Base-by-base conservation (phyloP, 2,888 invertebrate species). In the Dolomedes plantarius region DNA sequence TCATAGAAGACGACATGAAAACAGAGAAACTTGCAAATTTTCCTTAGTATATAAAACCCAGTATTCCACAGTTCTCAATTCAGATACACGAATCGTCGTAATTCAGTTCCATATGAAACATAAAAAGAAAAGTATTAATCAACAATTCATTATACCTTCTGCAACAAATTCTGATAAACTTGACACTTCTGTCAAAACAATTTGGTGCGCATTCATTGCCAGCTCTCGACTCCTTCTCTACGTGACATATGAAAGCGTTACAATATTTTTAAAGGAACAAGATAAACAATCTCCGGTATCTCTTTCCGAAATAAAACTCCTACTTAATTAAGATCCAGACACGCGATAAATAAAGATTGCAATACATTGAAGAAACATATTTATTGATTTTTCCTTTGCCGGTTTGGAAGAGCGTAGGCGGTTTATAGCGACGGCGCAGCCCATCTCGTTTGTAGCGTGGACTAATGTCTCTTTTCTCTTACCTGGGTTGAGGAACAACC, bases 271-370 rank as follows among this genome's bases (percentile, higher is more conserved):
- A 56, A 23, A 56, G 56, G 36, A 9, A 36, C 5, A 23, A 23
- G 56, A 23, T 56, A 56, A 56, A 56, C 23, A 56, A 56, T 56
- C 56, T 23, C 11, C 5, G 23, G 56, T 56, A 23, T 56, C 19
- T 23, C 7, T 19, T 16, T 56, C 23, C 56, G 23, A 56, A 56
- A 56, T 23, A 56, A 56, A 56, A 56, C 56, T 56, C 56, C 56
- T 56, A 56, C 56, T 56, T 56, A 56, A 56, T 56, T 56, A 56
- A 56, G 56, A 56, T 56, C 23, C 56, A 56, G 56, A 23, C 56
- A 56, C 23, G 56, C 56, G 56, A 56, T 56, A 56, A 56, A 56
- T 56, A 56, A 56, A 56, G 56, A 56, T 56, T 56, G 56, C 23
- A 56, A 56, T 56, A 56, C 16, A 19, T 56, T 5, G 56, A 56